These are phyloP conservation scores for Drosophila stalkeri DNA, from an alignment of 2,888 invertebrate genomes.

Conservation along the genomic window DNA sequence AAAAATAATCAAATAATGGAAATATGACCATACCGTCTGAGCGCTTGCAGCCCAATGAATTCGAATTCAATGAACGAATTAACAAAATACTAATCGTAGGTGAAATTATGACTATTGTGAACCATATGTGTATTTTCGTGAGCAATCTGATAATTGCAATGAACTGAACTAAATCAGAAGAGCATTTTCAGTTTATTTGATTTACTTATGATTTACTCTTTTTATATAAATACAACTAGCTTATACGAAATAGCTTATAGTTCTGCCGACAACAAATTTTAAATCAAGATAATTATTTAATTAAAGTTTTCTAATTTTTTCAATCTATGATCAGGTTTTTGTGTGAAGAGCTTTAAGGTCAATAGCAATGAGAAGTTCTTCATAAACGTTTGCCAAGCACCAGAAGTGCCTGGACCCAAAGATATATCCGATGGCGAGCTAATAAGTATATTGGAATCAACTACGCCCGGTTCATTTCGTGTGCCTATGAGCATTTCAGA, in stretches of 20 bases:
- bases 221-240: too few species aligned
- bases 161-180: neutral
- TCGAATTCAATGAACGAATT: too few species aligned
- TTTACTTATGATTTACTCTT: too few species aligned
- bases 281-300: neutral
- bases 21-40: too few species aligned
- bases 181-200: too few species aligned
- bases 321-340: constrained; percentile 87
- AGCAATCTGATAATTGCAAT: neutral
- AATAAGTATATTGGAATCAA: constrained; percentile 88
- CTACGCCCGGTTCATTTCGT: constrained; percentile 90
- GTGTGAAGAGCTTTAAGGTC: constrained; percentile 90
- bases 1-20: too few species aligned
- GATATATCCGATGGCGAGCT: constrained; percentile 91
- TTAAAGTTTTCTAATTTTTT: neutral
- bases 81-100: neutral
- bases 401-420: constrained; percentile 90
- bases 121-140: neutral
- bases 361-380: constrained; percentile 91
- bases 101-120: neutral
- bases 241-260: too few species aligned
- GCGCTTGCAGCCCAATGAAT: too few species aligned
- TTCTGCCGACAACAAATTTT: too few species aligned
- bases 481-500: constrained; percentile 97
- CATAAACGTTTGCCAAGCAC: constrained; percentile 93